Evolutionary conservation across 2,113 vertebrate genomes (phyloP), one percentile per base, ranked within the genome.

Genomic region (Odocoileus hemionus): DNA sequence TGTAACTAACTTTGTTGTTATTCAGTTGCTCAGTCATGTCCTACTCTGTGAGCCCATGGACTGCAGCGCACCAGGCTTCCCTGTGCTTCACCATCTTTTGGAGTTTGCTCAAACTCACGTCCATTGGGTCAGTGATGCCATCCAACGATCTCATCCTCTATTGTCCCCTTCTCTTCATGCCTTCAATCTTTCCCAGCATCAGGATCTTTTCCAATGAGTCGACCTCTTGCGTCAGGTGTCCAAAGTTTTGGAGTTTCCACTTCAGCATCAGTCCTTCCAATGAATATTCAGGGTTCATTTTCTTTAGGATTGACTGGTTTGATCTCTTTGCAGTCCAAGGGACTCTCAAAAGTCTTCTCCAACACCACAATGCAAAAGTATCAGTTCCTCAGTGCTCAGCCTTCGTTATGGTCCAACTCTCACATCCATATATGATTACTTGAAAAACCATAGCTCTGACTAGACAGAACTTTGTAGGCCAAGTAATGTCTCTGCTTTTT

Each of bases 151-250:
- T 67, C 4, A 67, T 67, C 16, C 33, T n/a, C 4, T n/a, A 17
- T 67, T 17, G 33, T 19, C 33, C 16, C 64, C 64, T 67, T 64
- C 33, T 67, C 16, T 4, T 67, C 8, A 33, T n/a, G 16, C 16
- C 64, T 8, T n/a, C 33, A 67, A 5, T n/a, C 33, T 19, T 19
- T 67, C 16, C 16, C 16, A 67, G 64, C 1, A 67, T 67, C 33
- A n/a, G 33, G 16, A 4, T 67, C 33, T n/a, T 67, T 67, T 67
- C 64, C 16, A 67, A 4, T 19, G 33, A 67, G 33, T 19, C 0
- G 14, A 17, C 30, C 19, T 9, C 14, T n/a, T 16, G 6, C 0
- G 0, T n/a, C 16, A 67, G 64, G 64, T 67, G 33, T 33, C 64
- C 33, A 36, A 10, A 67, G 8, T 19, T 10, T 19, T 67, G 1